Base-by-base conservation (phyloP, 2,888 invertebrate species). In the Chalcosyrphus nemorum region DNA sequence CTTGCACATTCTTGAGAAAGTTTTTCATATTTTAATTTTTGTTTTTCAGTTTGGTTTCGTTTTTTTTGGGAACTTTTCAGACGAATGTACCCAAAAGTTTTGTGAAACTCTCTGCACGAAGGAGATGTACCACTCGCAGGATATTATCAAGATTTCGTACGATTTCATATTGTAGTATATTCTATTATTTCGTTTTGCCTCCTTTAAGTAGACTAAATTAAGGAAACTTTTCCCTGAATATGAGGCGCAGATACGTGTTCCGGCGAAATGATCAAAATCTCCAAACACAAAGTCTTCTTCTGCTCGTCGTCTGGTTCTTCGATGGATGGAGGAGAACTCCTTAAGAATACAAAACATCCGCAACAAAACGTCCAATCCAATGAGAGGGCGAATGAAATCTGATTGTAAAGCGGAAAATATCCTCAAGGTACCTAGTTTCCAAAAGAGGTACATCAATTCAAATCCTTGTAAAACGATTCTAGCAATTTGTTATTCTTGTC, bases 21-120 rank as follows among this genome's bases (percentile, higher is more conserved):
- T 78, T 78, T 77, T 74, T 77, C 72, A 78, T 78, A 82, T 78
- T 68, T 82, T 63, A 78, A 77, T 72, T 72, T 82, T 82, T 77
- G 56, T 66, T 56, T 78, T 63, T 29, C 29, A 17, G 21, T 32
- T 77, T 41, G n/a, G n/a, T n/a, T n/a, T n/a, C n/a, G n/a, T 63
- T 7, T 38, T 74, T 45, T 74, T 35, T 27, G 15, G 11, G 63
- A 84, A 84, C 84, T 84, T 80, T 56, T 74, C 80, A 84, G 84
- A 84, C 84, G 70, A 74, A 80, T 75, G 63, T 84, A 57, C 50
- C n/a, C n/a, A n/a, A 63, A 84, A 80, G 41, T 84, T 80, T 84
- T 77, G 38, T 63, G 72, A 68, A 82, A 54, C 72, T 77, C 56
- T 82, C 77, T 11, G 32, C 77, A 72, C 77, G 74, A 72, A 77